A percentile compares a stretch with the other conserved stretches of the same genome.
Evolutionary conservation across 2,797 vertebrate genomes (phyloP).

Genomic region (Masticophis lateralis): DNA sequence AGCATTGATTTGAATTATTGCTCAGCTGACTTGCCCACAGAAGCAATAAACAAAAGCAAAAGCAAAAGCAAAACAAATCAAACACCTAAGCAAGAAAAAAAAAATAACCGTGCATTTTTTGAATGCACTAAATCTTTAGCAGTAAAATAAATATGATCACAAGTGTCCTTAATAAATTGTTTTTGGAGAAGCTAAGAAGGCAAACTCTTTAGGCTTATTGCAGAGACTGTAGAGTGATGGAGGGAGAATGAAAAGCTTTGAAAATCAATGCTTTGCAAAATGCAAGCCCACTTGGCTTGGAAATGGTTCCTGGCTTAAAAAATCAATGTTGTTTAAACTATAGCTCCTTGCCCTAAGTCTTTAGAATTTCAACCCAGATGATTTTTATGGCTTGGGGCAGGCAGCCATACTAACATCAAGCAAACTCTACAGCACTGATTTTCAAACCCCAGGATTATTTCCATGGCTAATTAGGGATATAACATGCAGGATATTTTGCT

Average conservation of each 20-base stretch:
- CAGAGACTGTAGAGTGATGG: not conserved
- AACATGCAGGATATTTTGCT: not conserved
- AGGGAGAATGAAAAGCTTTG: not conserved
- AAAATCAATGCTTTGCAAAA: not conserved
- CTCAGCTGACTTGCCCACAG: constrained; percentile 67
- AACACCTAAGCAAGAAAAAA: constrained; percentile 64
- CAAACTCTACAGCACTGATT: not conserved
- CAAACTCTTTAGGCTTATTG: not conserved
- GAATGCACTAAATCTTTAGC: constrained; percentile 72
- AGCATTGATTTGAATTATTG: constrained; percentile 77
- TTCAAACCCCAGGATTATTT: not conserved
- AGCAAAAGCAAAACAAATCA: constrained; percentile 44
- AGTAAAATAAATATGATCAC: constrained; percentile 68
- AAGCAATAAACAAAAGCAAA: constrained; percentile 68
- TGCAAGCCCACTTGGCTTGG: constrained; percentile 38
- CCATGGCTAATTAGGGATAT: not conserved
- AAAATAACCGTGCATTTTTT: constrained; percentile 62
- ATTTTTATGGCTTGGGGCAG: not conserved
- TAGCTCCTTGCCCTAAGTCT: not conserved
- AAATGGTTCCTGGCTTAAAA: constrained; percentile 35
- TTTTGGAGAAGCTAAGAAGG: constrained; percentile 30
- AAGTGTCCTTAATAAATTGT: constrained; percentile 65
- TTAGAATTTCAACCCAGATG: not conserved
- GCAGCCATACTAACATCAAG: not conserved
- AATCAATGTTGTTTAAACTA: not conserved